Base-by-base conservation (phyloP, 1,140 invertebrate genomes). In the Leucophenga varia region DNA sequence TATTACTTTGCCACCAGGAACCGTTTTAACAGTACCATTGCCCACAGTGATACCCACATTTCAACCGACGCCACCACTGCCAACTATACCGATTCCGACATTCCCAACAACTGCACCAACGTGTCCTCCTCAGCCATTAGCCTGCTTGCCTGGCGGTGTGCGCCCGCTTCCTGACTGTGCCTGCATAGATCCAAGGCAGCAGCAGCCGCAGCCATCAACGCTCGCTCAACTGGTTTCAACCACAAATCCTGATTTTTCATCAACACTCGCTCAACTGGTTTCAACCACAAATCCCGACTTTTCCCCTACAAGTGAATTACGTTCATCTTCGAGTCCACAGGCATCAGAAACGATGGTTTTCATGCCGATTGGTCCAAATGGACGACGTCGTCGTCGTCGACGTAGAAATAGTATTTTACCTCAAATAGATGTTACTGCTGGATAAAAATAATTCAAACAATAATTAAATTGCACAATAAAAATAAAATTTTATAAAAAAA, bases 171-270 rank as follows among this genome's bases (percentile, higher is more conserved):
- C 71, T 17, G 47, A 67, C 25, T 74, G 72, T 13, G 65, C 72
- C 22, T 74, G 72, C 44, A 74, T 74, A 14, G 72, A 74, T 58
- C 68, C 68, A 10, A 46, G 70, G 6, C 54, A 57, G 53, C 59
- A 59, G 40, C 53, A 57, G 37, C 34, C 13, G 1, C 42, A 48
- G 18, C 28, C 17, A 20, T 32, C 22, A 43, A 10, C 13, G 6
- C 25, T 30, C 12, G 25, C 25, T 30, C 25, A n/a, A n/a, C 25
- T n/a, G n/a, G 25, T n/a, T n/a, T 30, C 25, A 8, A 19, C n/a
- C 44, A 39, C 18, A 35, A 20, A 12, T 19, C 17, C 41, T 16
- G 19, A 14, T 18, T 9, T 22, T 5, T 8, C 39, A 5, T 18
- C 6, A 3, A 22, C 3, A 12, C 4, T 20, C 17, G 20, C 5